Base-by-base conservation (phyloP, 2,888 invertebrate species). In the Embidobia sp. region DNA sequence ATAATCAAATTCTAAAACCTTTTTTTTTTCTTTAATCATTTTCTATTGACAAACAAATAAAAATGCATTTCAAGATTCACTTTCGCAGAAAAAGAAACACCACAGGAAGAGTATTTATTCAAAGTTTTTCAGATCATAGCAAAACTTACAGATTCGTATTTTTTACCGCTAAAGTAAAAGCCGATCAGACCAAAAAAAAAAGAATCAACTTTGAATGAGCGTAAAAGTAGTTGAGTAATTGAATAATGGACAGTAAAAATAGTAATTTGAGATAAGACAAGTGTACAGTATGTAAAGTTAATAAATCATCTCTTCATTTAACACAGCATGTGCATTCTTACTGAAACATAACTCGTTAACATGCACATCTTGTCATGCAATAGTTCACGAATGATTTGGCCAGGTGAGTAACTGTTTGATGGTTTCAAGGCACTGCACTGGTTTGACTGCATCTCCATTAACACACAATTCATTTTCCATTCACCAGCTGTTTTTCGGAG, bases 271-370 rank as follows among this genome's bases (percentile, higher is more conserved):
- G 2, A 29, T n/a, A 29, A 29, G 8, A 5, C n/a, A 29, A 29
- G 2, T n/a, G 29, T 35, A 35, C 35, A 35, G n/a, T 29, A 29
- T 8, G n/a, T 29, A 29, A 29, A 29, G n/a, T 29, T n/a, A 29
- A 8, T n/a, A 29, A n/a, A n/a, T 29, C n/a, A 29, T 7, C 2
- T 7, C 29, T 1, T 15, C 8, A 35, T 48, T 57, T 42, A 57
- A 40, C n/a, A 11, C 4, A 13, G 64, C 64, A 64, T 64, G 64
- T 51, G 64, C 64, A 64, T 42, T 37, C 8, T 42, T 49, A 46
- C 11, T 27, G 10, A 48, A 31, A 55, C 5, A 29, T 35, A 22
- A 48, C 31, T 42, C 37, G 22, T 48, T 46, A 57, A 48, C 53
- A 46, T 11, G 46, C 44, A 66, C 44, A 48, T n/a, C 29, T 35